A percentile compares a stretch with the other conserved stretches of the same genome.
These are phyloP conservation scores for Rhegmatorhina hoffmannsi DNA, from an alignment of 2,113 vertebrate species.

Conservation along the genomic window DNA sequence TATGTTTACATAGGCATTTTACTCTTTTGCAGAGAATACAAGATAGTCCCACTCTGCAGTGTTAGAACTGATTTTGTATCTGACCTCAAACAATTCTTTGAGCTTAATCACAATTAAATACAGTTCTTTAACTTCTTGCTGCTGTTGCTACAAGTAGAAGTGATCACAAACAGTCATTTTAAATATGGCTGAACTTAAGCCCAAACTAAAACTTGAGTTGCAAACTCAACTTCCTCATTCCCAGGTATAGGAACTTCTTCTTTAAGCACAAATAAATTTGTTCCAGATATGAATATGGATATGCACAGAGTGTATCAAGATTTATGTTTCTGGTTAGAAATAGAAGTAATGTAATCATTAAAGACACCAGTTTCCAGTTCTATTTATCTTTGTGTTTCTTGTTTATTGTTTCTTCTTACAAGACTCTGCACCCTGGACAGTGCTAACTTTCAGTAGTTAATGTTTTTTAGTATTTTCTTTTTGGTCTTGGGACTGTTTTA, in stretches of 20 bases:
- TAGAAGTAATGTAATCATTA: not conserved
- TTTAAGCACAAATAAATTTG: constrained; percentile 8
- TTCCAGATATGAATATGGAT: not conserved
- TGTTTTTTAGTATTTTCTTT: not conserved
- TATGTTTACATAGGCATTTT: not conserved
- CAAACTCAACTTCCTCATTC: not conserved
- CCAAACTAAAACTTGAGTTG: not conserved
- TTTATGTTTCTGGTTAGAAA: constrained; percentile 18
- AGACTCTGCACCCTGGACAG: not conserved
- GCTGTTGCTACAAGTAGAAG: not conserved
- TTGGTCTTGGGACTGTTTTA: not conserved
- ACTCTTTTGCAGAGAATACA: not conserved
- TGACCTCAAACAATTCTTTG: not conserved
- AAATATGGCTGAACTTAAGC: not conserved
- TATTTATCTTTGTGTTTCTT: not conserved
- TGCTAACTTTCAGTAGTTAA: not conserved
- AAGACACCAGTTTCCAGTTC: not conserved
- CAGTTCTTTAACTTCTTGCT: not conserved
- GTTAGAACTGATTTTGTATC: not conserved
- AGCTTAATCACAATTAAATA: not conserved
- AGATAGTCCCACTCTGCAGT: not conserved
- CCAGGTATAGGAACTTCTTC: not conserved
- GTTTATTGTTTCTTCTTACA: not conserved
- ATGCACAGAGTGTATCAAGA: not conserved
- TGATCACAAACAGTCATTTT: not conserved